A percentile compares a stretch with the other conserved stretches of the same genome.
These are phyloP conservation scores for Amphipoea oculea DNA, from an alignment of 2,888 invertebrate species.

Conservation along the genomic window DNA sequence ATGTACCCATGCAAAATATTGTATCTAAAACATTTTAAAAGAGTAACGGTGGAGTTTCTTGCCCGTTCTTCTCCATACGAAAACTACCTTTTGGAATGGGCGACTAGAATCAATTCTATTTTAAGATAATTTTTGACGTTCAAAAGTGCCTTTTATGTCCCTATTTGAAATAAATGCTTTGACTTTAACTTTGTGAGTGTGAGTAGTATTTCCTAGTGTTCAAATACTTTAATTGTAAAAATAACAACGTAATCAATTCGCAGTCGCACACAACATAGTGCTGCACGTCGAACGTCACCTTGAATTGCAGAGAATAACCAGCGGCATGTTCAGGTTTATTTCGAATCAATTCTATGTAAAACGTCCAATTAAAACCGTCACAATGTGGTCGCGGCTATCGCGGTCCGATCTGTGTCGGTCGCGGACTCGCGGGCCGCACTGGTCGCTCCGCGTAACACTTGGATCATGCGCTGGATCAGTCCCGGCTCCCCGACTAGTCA, in stretches of 20 bases:
- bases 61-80: too few species aligned
- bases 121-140: too few species aligned
- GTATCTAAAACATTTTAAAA: too few species aligned
- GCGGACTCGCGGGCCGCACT: conserved; percentile 33
- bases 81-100: too few species aligned
- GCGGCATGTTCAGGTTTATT: conserved; percentile 61
- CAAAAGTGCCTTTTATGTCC: too few species aligned
- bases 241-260: conserved; percentile 48
- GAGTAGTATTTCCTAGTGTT: conserved; percentile 38
- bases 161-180: too few species aligned
- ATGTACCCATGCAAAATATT: too few species aligned
- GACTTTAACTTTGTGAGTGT: too few species aligned
- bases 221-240: conserved; percentile 39
- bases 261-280: conserved; percentile 53
- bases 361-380: conserved; percentile 81
- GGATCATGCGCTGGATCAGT: conserved; percentile 57
- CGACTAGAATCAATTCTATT: too few species aligned
- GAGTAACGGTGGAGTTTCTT: too few species aligned
- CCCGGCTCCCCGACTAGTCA: conserved; percentile 40
- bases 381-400: conserved; percentile 68
- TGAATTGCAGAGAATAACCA: conserved; percentile 59
- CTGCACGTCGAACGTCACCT: conserved; percentile 57
- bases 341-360: conserved; percentile 69
- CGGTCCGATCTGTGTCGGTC: conserved; percentile 58
- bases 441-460: conserved; percentile 49